Percentiles rank a stretch among this genome's conserved stretches.
Conservation (phyloP, 1,140 invertebrate species). For the Neodiprion lecontei region DNA sequence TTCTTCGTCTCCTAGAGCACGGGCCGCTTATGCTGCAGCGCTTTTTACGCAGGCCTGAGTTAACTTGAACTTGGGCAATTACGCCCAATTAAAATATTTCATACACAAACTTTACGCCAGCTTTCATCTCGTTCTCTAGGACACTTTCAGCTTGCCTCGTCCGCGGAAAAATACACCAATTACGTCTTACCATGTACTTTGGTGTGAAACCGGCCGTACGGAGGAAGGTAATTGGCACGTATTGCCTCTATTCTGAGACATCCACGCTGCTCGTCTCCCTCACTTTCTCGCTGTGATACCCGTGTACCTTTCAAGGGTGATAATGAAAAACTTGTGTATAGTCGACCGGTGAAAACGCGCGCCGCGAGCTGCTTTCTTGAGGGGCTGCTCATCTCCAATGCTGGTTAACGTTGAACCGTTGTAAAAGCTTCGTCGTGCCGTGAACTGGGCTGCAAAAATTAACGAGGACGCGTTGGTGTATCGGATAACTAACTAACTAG, state of each 20-base stretch:
- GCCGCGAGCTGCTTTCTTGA: background rate
- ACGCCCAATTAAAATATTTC: background rate
- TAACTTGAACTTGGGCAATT: background rate
- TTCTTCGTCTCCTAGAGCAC: too few relatives aligned
- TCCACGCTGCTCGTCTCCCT: background rate
- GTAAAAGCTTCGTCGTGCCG: background rate
- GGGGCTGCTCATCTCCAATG: background rate
- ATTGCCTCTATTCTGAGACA: background rate
- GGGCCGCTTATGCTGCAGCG: too few relatives aligned
- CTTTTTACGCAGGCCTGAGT: too few relatives aligned
- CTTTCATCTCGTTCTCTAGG: background rate
- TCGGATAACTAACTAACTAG: too few relatives aligned
- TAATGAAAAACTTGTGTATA: background rate
- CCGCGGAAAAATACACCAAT: background rate
- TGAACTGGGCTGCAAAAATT: background rate
- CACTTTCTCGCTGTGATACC: background rate
- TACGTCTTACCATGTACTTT: background rate
- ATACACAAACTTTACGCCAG: background rate
- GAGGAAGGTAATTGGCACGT: background rate
- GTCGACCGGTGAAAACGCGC: background rate
- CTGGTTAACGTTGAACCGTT: background rate
- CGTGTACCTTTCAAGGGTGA: constrained; percentile 1
- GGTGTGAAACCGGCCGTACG: background rate
- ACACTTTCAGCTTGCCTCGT: background rate
- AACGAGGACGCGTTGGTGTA: background rate